Evolutionary conservation across 2,113 vertebrate species (phyloP), one percentile per base, ranked within the genome.

Genomic region (Cololabis saira): DNA sequence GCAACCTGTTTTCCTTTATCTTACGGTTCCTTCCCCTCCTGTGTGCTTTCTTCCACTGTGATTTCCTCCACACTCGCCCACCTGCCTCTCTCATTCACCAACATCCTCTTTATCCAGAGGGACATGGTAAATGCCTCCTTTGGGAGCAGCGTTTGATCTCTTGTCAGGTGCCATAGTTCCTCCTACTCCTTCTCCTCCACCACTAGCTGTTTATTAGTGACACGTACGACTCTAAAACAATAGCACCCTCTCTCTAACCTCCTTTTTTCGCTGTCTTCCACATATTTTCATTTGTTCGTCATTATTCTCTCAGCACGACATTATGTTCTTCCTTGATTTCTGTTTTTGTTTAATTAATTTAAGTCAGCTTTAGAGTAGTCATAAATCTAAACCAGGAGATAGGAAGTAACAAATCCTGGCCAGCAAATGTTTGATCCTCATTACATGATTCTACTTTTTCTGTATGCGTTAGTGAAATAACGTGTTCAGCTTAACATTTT

Each of bases 91-190:
- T 76, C 60, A 70, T 67, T 71, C 52, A 67, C 77, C 61, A 24
- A 42, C 33, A 53, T 53, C 43, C 53, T 55, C 44, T 51, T 16
- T 12, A 21, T 74, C 55, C 19, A 83, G 47, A 13, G 52, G 80
- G 66, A 78, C 67, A 84, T 55, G 12, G 37, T 33, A 24, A 58
- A 62, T 24, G 48, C 52, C 78, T 87, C 67, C 70, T 75, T 30
- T 21, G 55, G 70, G 79, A 76, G 80, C 71, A 49, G 58, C 64
- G 70, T 66, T 50, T 76, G 77, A 74, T 82, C 61, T 81, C 74
- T 80, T 83, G 78, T 76, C 57, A 68, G 37, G 56, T 80, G 82
- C 75, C 77, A 66, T 47, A 22, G 33, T 24, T 76, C 71, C 61
- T 70, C 58, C 59, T 51, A 6, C 68, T 72, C 53, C 56, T 73